Percentiles rank a stretch among this genome's conserved stretches.
These are phyloP conservation scores for Mycteria americana DNA, from an alignment of 2,797 vertebrate genomes.

Conservation along the genomic window DNA sequence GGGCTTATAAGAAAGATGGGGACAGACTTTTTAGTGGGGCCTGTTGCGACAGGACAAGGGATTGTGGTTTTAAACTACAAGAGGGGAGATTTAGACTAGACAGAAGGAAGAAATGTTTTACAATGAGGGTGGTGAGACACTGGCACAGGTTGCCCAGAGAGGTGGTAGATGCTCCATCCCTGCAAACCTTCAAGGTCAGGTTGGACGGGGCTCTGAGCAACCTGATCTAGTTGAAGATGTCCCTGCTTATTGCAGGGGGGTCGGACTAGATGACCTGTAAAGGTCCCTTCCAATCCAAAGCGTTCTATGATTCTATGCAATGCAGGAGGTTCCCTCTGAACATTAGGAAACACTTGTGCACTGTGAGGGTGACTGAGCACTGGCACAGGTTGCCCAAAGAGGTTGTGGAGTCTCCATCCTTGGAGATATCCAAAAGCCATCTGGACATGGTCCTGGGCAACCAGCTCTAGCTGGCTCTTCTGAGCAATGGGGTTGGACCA, in stretches of 20 bases:
- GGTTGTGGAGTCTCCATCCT: too few relatives aligned
- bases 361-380: not conserved
- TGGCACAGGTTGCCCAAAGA: not conserved
- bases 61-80: not conserved
- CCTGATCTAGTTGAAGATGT: too few relatives aligned
- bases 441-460: not conserved
- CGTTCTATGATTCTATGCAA: not conserved
- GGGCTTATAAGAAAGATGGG: not conserved
- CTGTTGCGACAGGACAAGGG: not conserved
- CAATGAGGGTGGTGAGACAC: too few relatives aligned
- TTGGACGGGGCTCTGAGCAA: too few relatives aligned
- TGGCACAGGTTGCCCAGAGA: too few relatives aligned
- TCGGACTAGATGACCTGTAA: too few relatives aligned
- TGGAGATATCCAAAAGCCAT: not conserved
- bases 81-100: not conserved
- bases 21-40: not conserved
- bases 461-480: not conserved
- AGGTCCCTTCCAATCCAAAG: too few relatives aligned
- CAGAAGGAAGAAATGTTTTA: too few relatives aligned
- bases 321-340: not conserved
- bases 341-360: not conserved
- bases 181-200: too few relatives aligned
- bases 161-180: too few relatives aligned
- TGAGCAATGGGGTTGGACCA: not conserved
- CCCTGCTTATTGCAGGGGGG: too few relatives aligned